phyloP scores from a whole-genome alignment of 2,888 invertebrate genomes.

The Bombyx huttoni region DNA sequence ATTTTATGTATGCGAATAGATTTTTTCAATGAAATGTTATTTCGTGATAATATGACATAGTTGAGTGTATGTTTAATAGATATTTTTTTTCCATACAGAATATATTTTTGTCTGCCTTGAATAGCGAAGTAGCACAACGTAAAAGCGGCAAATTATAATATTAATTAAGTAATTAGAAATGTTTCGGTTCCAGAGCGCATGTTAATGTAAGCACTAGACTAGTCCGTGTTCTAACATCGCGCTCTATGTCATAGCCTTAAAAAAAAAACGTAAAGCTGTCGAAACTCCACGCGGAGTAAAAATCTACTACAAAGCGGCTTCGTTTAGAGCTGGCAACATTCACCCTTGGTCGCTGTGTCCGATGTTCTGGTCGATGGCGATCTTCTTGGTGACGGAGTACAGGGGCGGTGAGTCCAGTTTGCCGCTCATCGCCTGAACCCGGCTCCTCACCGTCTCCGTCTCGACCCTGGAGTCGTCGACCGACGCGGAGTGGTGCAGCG shows the following conservation, averaged over 20 bases:
- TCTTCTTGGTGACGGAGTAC: conserved; percentile 60
- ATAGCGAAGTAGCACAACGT: no score
- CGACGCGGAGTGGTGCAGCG: conserved; percentile 35
- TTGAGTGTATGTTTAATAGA: no score
- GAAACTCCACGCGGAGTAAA: conserved; percentile 17
- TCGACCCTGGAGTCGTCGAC: conserved; percentile 52
- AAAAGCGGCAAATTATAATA: no score
- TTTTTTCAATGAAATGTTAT: background rate
- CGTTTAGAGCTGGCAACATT: conserved; percentile 15
- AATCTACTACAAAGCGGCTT: conserved; percentile 41
- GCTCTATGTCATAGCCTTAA: conserved; percentile 24
- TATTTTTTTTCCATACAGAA: no score
- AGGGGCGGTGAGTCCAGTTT: conserved; percentile 53
- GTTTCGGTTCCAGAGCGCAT: no score
- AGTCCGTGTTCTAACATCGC: conserved; percentile 6
- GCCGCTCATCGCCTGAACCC: conserved; percentile 54
- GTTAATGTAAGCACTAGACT: no score
- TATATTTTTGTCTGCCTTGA: no score
- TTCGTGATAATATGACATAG: no score
- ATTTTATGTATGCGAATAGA: conserved; percentile 4
- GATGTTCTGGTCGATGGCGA: conserved; percentile 42
- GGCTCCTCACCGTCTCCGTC: conserved; percentile 55
- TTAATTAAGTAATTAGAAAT: no score
- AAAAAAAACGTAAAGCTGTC: conserved; percentile 31
- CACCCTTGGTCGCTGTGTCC: conserved; percentile 48